These are phyloP conservation scores for Crocallis elinguaria DNA, from an alignment of 2,888 invertebrate species.

Conservation along the genomic window DNA sequence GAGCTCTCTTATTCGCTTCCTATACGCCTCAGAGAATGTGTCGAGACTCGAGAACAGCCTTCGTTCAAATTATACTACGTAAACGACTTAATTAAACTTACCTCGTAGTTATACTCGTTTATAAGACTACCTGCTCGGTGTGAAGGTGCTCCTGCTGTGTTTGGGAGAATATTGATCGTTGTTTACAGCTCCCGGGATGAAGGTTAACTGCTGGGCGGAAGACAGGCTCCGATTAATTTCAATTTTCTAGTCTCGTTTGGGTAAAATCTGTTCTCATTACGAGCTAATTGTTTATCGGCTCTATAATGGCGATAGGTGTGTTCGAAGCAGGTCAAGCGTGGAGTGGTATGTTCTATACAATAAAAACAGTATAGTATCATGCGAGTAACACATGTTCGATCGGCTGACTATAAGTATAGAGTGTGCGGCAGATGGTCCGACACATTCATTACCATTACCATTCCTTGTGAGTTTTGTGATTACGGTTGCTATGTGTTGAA, in stretches of 20 bases:
- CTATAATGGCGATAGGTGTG: slow-evolving; percentile 25
- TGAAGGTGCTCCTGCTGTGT: slow-evolving; percentile 6
- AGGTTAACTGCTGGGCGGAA: slow-evolving; percentile 4
- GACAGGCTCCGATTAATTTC: slow-evolving; percentile 11
- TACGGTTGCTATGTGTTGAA: slow-evolving; percentile 6
- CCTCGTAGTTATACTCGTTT: no score
- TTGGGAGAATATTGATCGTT: slow-evolving; percentile 22
- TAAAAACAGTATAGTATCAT: slow-evolving; percentile 27
- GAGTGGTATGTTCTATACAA: slow-evolving; percentile 26
- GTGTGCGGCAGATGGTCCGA: slow-evolving; percentile 44
- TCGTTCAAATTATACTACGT: background rate
- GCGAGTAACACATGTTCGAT: slow-evolving; percentile 37
- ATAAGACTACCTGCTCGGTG: slow-evolving; percentile 4
- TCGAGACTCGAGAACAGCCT: slow-evolving; percentile 14
- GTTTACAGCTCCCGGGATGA: slow-evolving; percentile 16
- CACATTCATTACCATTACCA: slow-evolving; percentile 31
- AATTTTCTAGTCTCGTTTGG: slow-evolving; percentile 1
- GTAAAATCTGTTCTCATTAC: background rate
- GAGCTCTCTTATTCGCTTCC: slow-evolving; percentile 44
- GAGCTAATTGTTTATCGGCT: slow-evolving; percentile 3
- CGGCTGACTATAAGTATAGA: slow-evolving; percentile 33
- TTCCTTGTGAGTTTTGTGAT: slow-evolving; percentile 22
- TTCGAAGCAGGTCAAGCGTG: slow-evolving; percentile 41
- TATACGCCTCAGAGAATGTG: slow-evolving; percentile 32
- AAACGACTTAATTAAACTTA: slow-evolving; percentile 12